Evolutionary conservation across 2,888 invertebrate genomes (phyloP).

Genomic region (Zelleria hepariella): DNA sequence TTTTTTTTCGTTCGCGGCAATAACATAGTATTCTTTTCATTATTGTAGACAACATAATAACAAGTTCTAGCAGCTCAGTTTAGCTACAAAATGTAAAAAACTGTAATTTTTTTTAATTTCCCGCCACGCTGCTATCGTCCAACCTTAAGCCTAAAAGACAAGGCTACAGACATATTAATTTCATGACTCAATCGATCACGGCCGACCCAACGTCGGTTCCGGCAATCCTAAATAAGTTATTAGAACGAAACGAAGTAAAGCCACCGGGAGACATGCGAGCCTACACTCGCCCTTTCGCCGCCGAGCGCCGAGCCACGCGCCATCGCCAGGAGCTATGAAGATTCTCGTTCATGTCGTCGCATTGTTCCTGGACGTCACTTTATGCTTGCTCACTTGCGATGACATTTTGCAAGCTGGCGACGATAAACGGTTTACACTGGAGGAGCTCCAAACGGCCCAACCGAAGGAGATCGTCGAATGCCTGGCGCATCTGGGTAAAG

Average conservation of each 20-base stretch:
- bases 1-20: too few species aligned
- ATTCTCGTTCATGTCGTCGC: conserved; percentile 4
- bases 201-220: not conserved
- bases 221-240: not conserved
- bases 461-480: conserved; percentile 46
- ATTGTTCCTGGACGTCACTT: conserved; percentile 2
- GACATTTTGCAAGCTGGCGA: conserved; percentile 34
- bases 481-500: conserved; percentile 42
- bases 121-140: too few species aligned
- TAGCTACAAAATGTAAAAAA: too few species aligned
- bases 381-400: conserved; percentile 29
- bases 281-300: not conserved
- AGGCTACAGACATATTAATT: too few species aligned
- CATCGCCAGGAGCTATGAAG: not conserved
- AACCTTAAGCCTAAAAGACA: too few species aligned
- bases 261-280: not conserved
- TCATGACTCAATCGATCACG: not conserved
- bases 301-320: not conserved
- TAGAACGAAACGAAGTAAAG: not conserved
- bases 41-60: too few species aligned
- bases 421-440: conserved; percentile 23
- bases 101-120: too few species aligned
- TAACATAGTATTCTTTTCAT: too few species aligned
- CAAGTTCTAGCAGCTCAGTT: too few species aligned
- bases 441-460: conserved; percentile 31